Conservation (phyloP, 1,140 invertebrate species). For the Monochamus saltuarius region DNA sequence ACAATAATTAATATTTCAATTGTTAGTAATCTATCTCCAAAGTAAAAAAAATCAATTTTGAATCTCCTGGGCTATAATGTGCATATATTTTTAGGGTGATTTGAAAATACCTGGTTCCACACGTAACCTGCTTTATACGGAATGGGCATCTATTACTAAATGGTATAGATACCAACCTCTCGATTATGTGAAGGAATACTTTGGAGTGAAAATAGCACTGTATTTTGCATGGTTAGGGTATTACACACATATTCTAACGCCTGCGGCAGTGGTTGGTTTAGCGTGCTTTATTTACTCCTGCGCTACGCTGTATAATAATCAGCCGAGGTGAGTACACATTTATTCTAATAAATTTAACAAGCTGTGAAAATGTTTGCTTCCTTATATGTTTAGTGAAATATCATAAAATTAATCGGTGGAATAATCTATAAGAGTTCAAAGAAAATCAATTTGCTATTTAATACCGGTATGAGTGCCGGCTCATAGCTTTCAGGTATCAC, state of each 20-base stretch:
- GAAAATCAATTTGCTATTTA: too few relatives aligned
- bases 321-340: slow-evolving; percentile 63
- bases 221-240: slow-evolving; percentile 98
- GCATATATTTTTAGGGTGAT: slow-evolving; percentile 64
- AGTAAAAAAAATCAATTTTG: too few relatives aligned
- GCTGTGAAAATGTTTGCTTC: too few relatives aligned
- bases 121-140: slow-evolving; percentile 75
- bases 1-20: too few relatives aligned
- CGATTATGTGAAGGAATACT: slow-evolving; percentile 87
- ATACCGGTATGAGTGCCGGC: too few relatives aligned
- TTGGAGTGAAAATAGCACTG: slow-evolving; percentile 88
- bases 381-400: too few relatives aligned
- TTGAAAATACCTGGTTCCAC: slow-evolving; percentile 66
- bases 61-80: too few relatives aligned
- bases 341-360: neutral
- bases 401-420: too few relatives aligned
- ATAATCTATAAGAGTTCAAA: too few relatives aligned
- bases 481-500: too few relatives aligned
- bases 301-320: slow-evolving; percentile 69
- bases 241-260: slow-evolving; percentile 92
- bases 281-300: slow-evolving; percentile 81
- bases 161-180: slow-evolving; percentile 86
- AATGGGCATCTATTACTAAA: slow-evolving; percentile 83
- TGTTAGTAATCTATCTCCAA: too few relatives aligned
- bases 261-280: slow-evolving; percentile 80